These are phyloP conservation scores for Xenopus tropicalis DNA, from an alignment of 2,113 vertebrate genomes.

Conservation along the genomic window UCB_Xtro_10.0 CM004451.2:33984501-33985000, in stretches of 20 bases:
- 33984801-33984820: too few relatives aligned
- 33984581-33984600: conserved; percentile 85
- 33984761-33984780: too few relatives aligned
- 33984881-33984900: too few relatives aligned
- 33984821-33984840: too few relatives aligned
- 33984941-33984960: too few relatives aligned
- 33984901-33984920: too few relatives aligned
- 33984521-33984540: neutral
- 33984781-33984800: too few relatives aligned
- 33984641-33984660: conserved; percentile 84
- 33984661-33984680: conserved; percentile 75
- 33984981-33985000: too few relatives aligned
- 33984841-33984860: too few relatives aligned
- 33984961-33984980: too few relatives aligned
- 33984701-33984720: conserved; percentile 80
- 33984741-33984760: neutral
- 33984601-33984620: conserved; percentile 92
- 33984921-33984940: too few relatives aligned
- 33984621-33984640: conserved; percentile 94
- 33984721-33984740: conserved; percentile 56
- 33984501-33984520: neutral
- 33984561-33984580: neutral
- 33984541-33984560: neutral
- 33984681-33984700: conserved; percentile 80
- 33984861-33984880: too few relatives aligned